These are phyloP conservation scores for Macropus fuliginosus DNA, from an alignment of 2,797 vertebrate species.

Conservation along the genomic window DNA sequence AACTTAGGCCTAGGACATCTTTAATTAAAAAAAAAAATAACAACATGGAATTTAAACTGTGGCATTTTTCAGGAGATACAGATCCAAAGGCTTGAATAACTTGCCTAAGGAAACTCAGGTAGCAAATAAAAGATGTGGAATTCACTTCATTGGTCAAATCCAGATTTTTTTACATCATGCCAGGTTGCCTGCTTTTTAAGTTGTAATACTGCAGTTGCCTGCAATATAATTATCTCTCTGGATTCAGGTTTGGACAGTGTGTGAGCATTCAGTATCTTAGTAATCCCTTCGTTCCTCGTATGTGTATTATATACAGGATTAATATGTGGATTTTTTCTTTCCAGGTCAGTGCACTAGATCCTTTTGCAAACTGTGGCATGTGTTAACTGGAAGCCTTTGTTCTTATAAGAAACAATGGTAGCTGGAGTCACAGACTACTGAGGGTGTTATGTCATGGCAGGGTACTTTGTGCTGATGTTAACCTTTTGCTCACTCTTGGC, in stretches of 20 bases:
- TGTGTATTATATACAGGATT: constrained; percentile 47
- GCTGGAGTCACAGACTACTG: constrained; percentile 56
- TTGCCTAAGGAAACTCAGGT: not conserved
- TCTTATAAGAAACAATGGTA: constrained; percentile 63
- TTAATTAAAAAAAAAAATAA: not conserved
- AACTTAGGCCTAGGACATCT: not conserved
- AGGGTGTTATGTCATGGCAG: constrained; percentile 53
- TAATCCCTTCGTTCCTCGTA: constrained; percentile 71
- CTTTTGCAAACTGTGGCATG: constrained; percentile 41
- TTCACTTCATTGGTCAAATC: not conserved
- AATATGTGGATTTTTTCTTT: not conserved
- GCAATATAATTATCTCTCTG: constrained; percentile 67
- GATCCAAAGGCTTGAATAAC: not conserved
- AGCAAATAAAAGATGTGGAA: not conserved
- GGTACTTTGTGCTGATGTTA: not conserved
- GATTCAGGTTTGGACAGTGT: constrained; percentile 65
- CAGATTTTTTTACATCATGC: not conserved
- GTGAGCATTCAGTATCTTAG: constrained; percentile 62
- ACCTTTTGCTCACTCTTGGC: constrained; percentile 31
- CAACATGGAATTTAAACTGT: not conserved
- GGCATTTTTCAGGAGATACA: not conserved
- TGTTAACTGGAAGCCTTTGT: constrained; percentile 67
- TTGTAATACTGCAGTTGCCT: constrained; percentile 57
- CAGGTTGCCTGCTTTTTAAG: constrained; percentile 37
- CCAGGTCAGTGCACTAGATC: constrained; percentile 47